A percentile compares a stretch with the other conserved stretches of the same genome.
phyloP scores from a whole-genome alignment of 2,113 vertebrate species.

The Sarotherodon lohbergeri region DNA sequence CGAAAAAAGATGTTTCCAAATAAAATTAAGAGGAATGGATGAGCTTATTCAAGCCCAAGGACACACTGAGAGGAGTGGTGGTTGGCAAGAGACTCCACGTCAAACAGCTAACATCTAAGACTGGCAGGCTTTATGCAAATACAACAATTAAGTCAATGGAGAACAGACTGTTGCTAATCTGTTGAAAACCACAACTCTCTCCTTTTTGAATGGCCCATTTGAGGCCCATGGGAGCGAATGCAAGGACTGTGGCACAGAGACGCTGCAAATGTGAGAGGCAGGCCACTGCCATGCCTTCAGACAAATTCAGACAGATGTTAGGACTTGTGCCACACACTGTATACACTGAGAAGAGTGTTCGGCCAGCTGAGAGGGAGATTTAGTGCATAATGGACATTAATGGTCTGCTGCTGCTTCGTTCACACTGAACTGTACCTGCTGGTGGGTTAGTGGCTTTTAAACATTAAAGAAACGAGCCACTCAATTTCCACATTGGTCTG shows the following conservation, averaged over 20 bases:
- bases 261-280: constrained; percentile 27
- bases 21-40: constrained; percentile 16
- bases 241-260: constrained; percentile 18
- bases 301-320: constrained; percentile 63
- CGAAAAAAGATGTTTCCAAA: constrained; percentile 39
- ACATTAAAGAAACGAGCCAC: constrained; percentile 41
- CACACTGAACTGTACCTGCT: constrained; percentile 51
- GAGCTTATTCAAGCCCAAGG: constrained; percentile 4
- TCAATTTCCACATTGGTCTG: constrained; percentile 60
- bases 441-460: constrained; percentile 47
- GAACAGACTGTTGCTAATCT: constrained; percentile 70
- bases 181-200: constrained; percentile 63
- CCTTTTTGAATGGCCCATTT: constrained; percentile 41
- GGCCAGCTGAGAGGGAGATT: constrained; percentile 43
- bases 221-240: constrained; percentile 45
- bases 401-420: constrained; percentile 22
- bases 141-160: constrained; percentile 62
- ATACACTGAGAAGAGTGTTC: constrained; percentile 24
- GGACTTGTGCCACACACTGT: constrained; percentile 50
- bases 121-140: constrained; percentile 70
- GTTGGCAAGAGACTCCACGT: constrained; percentile 48
- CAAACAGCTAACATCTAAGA: constrained; percentile 45
- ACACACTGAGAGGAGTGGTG: constrained; percentile 27
- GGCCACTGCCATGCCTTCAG: constrained; percentile 33
- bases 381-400: constrained; percentile 46